phyloP scores from a whole-genome alignment of 2,113 vertebrate genomes.

The Atractosteus spatula region DNA sequence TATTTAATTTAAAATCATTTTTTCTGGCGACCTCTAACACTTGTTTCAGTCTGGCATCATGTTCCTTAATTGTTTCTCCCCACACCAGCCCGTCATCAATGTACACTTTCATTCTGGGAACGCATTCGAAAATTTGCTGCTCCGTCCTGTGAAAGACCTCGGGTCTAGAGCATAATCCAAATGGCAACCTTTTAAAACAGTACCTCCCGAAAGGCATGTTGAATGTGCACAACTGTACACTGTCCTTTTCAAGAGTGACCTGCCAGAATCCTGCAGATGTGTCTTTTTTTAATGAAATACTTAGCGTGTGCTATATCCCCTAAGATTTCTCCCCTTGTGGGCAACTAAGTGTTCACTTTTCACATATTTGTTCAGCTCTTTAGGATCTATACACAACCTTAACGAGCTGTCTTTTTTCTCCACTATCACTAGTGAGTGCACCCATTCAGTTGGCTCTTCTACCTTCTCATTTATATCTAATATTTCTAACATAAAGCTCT shows the following conservation, averaged over 20 bases:
- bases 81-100: constrained; percentile 13
- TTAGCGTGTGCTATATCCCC: constrained; percentile 10
- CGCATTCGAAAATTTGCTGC: constrained; percentile 10
- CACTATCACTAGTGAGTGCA: constrained; percentile 18
- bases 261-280: background rate
- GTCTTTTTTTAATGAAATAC: background rate
- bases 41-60: constrained; percentile 4
- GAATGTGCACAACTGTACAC: constrained; percentile 11
- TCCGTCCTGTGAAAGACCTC: constrained; percentile 6
- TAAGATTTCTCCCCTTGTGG: constrained; percentile 6
- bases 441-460: constrained; percentile 18
- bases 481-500: constrained; percentile 6
- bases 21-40: background rate
- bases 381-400: constrained; percentile 14
- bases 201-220: constrained; percentile 18
- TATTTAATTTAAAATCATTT: constrained; percentile 11
- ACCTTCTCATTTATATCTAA: constrained; percentile 6
- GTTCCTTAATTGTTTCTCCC: background rate
- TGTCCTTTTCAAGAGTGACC: background rate
- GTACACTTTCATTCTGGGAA: background rate
- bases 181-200: constrained; percentile 12
- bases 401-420: constrained; percentile 9
- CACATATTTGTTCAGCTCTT: constrained; percentile 8
- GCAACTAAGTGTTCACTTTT: constrained; percentile 18
- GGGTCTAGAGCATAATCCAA: constrained; percentile 9